Percentiles rank a stretch among this genome's conserved stretches.
Conservation (phyloP, 53 echinoderm and acorn worm genomes). For the Echinarachnius parma region DNA sequence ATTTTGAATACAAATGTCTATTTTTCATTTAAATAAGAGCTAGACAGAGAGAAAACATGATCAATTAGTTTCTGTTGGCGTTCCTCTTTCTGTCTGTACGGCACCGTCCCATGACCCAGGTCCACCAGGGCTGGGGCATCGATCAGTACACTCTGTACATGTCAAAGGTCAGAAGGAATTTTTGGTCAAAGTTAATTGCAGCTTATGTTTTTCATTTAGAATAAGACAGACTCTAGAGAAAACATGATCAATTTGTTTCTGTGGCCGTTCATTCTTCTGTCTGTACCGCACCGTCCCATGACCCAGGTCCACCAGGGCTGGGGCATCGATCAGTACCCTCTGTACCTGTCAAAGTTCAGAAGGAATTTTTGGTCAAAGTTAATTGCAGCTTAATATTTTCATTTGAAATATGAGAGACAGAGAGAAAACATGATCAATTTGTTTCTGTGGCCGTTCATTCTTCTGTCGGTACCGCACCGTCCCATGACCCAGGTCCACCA, state of each 20-base stretch:
- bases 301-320: constrained; percentile 84
- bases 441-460: constrained; percentile 14
- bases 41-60: too few species aligned
- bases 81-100: constrained; percentile 59
- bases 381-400: too few species aligned
- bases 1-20: too few species aligned
- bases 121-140: constrained; percentile 97
- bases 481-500: constrained; percentile 88
- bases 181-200: too few species aligned
- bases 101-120: constrained; percentile 83
- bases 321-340: constrained; percentile 87
- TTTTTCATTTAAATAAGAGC: too few species aligned
- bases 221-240: too few species aligned
- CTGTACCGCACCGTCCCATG: constrained; percentile 94
- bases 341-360: too few species aligned
- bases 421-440: too few species aligned
- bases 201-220: too few species aligned
- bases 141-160: constrained; percentile 82
- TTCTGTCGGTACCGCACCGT: constrained; percentile 78
- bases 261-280: constrained; percentile 22
- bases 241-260: constrained; percentile 17
- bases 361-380: too few species aligned
- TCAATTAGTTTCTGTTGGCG: constrained; percentile 10
- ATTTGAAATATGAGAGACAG: too few species aligned
- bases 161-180: too few species aligned